These are phyloP conservation scores for Montifringilla adamsi DNA, from an alignment of 2,113 vertebrate genomes.

Conservation along the genomic window DNA sequence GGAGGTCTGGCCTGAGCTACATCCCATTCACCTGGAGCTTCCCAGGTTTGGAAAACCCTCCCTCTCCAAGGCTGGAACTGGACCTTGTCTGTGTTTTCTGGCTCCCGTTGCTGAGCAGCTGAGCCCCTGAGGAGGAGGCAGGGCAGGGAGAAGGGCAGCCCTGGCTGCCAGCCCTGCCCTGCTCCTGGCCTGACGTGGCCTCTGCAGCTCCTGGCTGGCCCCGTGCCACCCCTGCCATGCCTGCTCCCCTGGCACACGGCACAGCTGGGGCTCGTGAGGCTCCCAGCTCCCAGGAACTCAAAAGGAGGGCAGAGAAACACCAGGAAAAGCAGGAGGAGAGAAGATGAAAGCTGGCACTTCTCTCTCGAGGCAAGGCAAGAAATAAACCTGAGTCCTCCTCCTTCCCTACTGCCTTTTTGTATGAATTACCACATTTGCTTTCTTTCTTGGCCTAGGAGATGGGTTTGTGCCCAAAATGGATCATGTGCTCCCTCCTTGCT, in stretches of 20 bases:
- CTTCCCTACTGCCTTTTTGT: background rate
- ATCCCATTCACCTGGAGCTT: background rate
- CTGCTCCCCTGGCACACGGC: background rate
- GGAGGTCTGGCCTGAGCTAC: background rate
- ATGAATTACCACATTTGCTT: background rate
- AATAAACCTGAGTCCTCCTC: background rate
- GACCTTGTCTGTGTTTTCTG: background rate
- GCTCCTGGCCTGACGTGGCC: background rate
- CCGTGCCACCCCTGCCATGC: background rate
- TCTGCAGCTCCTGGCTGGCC: background rate
- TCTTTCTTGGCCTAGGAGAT: background rate
- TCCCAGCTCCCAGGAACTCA: background rate
- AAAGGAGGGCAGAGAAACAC: background rate
- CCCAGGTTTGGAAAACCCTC: background rate
- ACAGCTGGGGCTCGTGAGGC: background rate
- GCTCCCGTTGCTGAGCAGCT: rapidly evolving
- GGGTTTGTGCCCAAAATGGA: background rate
- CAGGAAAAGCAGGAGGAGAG: background rate
- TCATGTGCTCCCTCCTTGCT: background rate
- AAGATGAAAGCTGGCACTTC: constrained; percentile 54
- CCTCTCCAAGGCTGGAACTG: background rate
- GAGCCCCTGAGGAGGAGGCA: background rate
- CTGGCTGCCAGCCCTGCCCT: background rate
- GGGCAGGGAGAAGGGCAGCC: background rate
- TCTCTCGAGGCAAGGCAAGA: constrained; percentile 18